A percentile compares a stretch with the other conserved stretches of the same genome.
These are phyloP conservation scores for Aptenodytes patagonicus DNA, from an alignment of 2,113 vertebrate genomes.

Conservation along the genomic window DNA sequence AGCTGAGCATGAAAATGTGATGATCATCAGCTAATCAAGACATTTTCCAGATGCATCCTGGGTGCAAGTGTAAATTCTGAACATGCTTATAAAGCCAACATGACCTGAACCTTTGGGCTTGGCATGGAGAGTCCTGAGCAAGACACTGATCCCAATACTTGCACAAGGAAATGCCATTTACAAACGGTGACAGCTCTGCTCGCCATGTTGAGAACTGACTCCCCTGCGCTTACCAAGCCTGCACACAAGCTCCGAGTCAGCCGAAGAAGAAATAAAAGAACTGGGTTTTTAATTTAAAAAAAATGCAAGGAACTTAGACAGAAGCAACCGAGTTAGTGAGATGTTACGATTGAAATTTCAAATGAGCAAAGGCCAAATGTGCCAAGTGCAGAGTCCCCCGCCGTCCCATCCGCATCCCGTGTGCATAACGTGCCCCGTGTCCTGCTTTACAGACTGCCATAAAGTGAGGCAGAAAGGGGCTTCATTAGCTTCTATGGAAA, in stretches of 20 bases:
- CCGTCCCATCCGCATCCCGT: accelerated
- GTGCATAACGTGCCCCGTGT: accelerated
- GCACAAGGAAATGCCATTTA: background rate
- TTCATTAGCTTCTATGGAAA: background rate
- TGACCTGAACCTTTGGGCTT: background rate
- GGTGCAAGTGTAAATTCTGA: background rate
- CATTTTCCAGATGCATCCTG: background rate
- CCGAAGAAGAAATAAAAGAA: background rate
- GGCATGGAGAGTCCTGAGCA: accelerated
- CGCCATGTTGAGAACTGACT: accelerated
- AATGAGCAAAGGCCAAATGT: background rate
- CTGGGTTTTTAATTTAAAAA: background rate
- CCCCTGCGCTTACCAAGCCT: accelerated
- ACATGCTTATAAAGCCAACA: background rate
- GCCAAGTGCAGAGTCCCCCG: background rate
- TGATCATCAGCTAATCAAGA: background rate
- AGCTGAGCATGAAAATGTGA: background rate
- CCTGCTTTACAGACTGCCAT: background rate
- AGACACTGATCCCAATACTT: background rate
- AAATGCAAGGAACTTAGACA: background rate
- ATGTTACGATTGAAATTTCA: background rate
- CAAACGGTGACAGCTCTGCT: background rate
- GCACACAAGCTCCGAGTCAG: background rate
- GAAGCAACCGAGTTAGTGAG: background rate
- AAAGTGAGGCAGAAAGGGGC: background rate